A percentile compares a stretch with the other conserved stretches of the same genome.
Conservation (phyloP, 1,140 invertebrate species). For the Meloidogyne floridensis region DNA sequence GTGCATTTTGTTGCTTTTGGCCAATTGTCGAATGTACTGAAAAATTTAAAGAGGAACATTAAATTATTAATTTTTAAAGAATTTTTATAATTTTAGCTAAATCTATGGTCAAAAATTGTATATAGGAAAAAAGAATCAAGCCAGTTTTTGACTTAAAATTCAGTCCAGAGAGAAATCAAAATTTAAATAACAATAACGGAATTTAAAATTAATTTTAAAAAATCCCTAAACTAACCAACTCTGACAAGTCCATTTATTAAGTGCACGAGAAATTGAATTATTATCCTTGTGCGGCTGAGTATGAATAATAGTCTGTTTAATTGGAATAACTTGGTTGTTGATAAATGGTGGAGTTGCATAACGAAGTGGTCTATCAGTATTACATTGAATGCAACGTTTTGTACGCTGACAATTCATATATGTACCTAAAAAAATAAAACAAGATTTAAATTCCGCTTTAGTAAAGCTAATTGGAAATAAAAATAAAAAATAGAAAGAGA, state of each 20-base stretch:
- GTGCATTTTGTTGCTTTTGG: constrained; percentile 35
- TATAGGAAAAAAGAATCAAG: too few relatives aligned
- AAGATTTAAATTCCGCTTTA: too few relatives aligned
- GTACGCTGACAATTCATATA: constrained; percentile 28
- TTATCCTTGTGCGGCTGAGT: neutral
- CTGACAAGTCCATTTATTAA: constrained; percentile 13
- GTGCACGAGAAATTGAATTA: neutral
- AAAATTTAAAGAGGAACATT: neutral
- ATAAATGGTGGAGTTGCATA: constrained; percentile 8
- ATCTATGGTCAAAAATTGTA: too few relatives aligned
- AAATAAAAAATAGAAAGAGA: neutral
- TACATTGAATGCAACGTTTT: constrained; percentile 18
- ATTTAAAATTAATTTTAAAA: too few relatives aligned
- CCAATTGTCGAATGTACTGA: constrained; percentile 41
- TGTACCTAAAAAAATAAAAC: constrained; percentile 23
- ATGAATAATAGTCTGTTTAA: neutral
- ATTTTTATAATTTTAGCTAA: neutral
- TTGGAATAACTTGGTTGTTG: neutral
- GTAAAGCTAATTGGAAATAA: neutral
- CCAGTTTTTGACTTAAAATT: too few relatives aligned
- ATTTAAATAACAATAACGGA: too few relatives aligned
- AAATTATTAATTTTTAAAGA: too few relatives aligned
- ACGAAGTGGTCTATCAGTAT: constrained; percentile 11
- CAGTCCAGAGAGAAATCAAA: too few relatives aligned
- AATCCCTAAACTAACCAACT: neutral